Conservation (phyloP, 2,888 invertebrate species). For the Carpatolechia fugitivella region DNA sequence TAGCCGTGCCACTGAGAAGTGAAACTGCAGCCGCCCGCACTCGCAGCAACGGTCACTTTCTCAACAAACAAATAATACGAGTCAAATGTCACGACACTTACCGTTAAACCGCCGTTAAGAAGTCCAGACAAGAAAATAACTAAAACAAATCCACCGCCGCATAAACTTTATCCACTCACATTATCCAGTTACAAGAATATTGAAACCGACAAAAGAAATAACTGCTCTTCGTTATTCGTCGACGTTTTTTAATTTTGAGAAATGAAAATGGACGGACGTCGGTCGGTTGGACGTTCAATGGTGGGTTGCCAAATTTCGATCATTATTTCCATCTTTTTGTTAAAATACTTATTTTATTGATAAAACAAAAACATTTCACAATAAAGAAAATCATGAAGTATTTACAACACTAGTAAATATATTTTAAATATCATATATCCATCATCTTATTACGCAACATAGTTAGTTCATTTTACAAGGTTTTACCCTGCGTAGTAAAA, state of each 20-base stretch:
- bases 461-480: no score
- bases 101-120: slow-evolving; percentile 46
- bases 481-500: no score
- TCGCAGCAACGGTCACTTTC: slow-evolving; percentile 72
- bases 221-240: slow-evolving; percentile 54
- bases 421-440: no score
- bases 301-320: slow-evolving; percentile 38
- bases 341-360: no score
- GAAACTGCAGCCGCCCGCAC: slow-evolving; percentile 56
- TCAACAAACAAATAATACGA: slow-evolving; percentile 73
- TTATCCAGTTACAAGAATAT: slow-evolving; percentile 50
- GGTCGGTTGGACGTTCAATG: slow-evolving; percentile 26
- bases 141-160: slow-evolving; percentile 45
- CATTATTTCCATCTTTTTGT: neutral
- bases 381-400: no score
- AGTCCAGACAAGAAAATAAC: slow-evolving; percentile 38
- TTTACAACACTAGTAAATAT: no score
- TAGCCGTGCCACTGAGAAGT: slow-evolving; percentile 54
- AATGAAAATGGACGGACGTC: slow-evolving; percentile 69
- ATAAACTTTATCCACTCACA: slow-evolving; percentile 54
- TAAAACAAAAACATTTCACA: no score
- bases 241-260: slow-evolving; percentile 66
- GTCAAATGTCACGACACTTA: slow-evolving; percentile 66
- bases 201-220: slow-evolving; percentile 55
- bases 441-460: no score